Conservation (phyloP, 1,140 invertebrate genomes). For the Macrostomum lignano region DNA sequence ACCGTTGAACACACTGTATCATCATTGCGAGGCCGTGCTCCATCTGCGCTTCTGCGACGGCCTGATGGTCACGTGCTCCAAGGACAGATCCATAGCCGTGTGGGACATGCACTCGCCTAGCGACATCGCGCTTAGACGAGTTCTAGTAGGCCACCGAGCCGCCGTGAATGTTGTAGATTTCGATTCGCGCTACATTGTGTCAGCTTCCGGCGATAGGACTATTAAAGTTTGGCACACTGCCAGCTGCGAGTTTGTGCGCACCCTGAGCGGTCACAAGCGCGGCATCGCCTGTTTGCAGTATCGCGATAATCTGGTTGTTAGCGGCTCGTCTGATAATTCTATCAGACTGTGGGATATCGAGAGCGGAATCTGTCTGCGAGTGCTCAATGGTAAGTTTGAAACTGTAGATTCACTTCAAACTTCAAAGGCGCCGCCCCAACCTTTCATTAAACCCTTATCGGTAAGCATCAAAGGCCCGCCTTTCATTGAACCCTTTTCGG, state of each 20-base stretch:
- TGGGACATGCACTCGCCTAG: slow-evolving; percentile 88
- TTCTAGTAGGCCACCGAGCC: slow-evolving; percentile 81
- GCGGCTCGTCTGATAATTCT: slow-evolving; percentile 93
- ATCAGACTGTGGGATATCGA: slow-evolving; percentile 98
- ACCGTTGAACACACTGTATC: slow-evolving; percentile 74
- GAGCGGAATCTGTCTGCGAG: slow-evolving; percentile 73
- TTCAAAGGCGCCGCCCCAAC: no score
- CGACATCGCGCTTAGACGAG: slow-evolving; percentile 53
- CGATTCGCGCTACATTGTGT: slow-evolving; percentile 96
- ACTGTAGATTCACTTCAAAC: no score
- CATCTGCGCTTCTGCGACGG: slow-evolving; percentile 92
- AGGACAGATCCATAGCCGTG: slow-evolving; percentile 93
- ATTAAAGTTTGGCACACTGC: slow-evolving; percentile 82
- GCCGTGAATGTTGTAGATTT: slow-evolving; percentile 99
- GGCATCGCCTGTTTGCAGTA: slow-evolving; percentile 98
- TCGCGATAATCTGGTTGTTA: slow-evolving; percentile 76
- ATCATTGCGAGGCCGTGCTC: slow-evolving; percentile 93
- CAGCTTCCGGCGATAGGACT: slow-evolving; percentile 89
- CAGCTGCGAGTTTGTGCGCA: slow-evolving; percentile 91
- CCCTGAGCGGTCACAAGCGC: slow-evolving; percentile 86
- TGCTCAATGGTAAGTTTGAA: no score
- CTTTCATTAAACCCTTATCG: no score
- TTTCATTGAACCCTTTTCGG: no score
- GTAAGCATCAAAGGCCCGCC: no score
- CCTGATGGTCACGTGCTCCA: slow-evolving; percentile 98